Conservation (phyloP, 2,797 vertebrate species). For the Myotis daubentonii region DNA sequence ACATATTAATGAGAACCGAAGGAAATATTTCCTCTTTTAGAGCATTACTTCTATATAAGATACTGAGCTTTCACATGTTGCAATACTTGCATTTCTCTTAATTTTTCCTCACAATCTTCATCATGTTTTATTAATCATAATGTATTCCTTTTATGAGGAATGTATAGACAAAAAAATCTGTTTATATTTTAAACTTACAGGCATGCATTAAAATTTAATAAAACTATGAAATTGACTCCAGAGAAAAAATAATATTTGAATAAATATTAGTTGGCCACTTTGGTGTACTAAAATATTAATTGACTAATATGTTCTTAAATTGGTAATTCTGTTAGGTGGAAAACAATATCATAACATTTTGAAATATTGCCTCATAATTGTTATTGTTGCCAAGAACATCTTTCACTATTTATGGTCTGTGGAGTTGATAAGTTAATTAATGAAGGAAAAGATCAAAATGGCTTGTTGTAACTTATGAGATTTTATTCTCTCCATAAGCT, state of each 20-base stretch:
- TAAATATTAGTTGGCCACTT: not conserved
- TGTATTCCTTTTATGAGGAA: not conserved
- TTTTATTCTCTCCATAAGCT: not conserved
- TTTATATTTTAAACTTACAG: constrained; percentile 29
- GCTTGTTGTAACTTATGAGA: not conserved
- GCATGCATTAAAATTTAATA: not conserved
- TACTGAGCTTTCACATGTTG: not conserved
- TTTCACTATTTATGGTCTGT: not conserved
- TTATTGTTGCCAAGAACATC: not conserved
- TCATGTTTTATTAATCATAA: not conserved
- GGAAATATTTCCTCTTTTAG: not conserved
- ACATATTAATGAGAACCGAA: not conserved
- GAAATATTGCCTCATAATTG: not conserved
- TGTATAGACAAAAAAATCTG: not conserved
- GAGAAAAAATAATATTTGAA: not conserved
- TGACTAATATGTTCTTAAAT: not conserved
- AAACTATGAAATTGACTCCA: not conserved
- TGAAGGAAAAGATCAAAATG: constrained; percentile 4
- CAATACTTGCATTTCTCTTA: not conserved
- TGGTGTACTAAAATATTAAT: not conserved
- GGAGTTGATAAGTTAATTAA: not conserved
- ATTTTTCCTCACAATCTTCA: not conserved
- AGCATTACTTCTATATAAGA: not conserved
- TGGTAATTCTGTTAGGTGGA: not conserved
- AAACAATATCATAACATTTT: not conserved